A percentile compares a stretch with the other conserved stretches of the same genome.
Conservation (phyloP, 2,797 vertebrate species). For the Rhincodon typus region DNA sequence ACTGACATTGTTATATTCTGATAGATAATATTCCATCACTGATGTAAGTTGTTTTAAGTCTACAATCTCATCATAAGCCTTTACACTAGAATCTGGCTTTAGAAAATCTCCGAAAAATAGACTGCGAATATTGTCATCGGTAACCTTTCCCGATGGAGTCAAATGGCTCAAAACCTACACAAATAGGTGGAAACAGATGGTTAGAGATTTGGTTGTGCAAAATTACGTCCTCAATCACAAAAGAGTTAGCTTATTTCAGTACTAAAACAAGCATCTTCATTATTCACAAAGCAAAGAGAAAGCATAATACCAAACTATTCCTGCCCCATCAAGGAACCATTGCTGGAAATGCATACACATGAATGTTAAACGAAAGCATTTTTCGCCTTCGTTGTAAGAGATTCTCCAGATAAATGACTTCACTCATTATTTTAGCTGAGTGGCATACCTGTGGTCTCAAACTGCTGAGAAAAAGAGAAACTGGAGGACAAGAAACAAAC, state of each 20-base stretch:
- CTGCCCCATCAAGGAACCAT: neutral
- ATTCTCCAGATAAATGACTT: neutral
- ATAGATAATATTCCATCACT: constrained; percentile 80
- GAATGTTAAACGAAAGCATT: neutral
- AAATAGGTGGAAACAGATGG: constrained; percentile 32
- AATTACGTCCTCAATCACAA: no score
- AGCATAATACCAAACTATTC: neutral
- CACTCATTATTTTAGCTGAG: neutral
- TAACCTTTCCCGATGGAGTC: constrained; percentile 63
- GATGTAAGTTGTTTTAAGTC: constrained; percentile 67
- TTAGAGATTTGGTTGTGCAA: neutral
- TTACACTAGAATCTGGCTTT: constrained; percentile 60
- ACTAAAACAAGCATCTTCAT: neutral
- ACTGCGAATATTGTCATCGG: constrained; percentile 71
- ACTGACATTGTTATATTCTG: constrained; percentile 81
- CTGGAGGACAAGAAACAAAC: neutral
- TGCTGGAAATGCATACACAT: neutral
- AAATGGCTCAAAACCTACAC: constrained; percentile 73
- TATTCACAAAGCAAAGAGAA: neutral
- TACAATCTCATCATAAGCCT: constrained; percentile 77
- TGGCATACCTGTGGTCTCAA: neutral
- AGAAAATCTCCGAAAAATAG: constrained; percentile 86
- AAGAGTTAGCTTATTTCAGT: no score
- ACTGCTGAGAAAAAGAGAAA: neutral
- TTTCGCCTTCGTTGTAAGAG: neutral